Evolutionary conservation across 2,888 invertebrate genomes (phyloP), one percentile per base, ranked within the genome.

Genomic region (Allacma fusca): DNA sequence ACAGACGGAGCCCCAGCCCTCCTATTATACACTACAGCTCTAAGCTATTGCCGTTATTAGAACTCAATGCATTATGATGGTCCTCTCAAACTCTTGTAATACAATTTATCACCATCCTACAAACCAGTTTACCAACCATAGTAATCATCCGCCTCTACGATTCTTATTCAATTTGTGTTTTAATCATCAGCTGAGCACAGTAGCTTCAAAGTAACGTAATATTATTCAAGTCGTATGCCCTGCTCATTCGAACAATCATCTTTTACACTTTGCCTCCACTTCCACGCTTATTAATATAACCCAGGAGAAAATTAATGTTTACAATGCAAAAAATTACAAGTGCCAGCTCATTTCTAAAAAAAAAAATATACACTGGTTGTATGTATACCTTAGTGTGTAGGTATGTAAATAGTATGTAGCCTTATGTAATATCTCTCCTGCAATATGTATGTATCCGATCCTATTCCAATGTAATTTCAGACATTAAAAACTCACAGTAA

Each of bases 101-200:
- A 50, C 59, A 59, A 62, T 71, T 59, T 72, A 72, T 72, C 57
- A 59, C 26, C 59, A 70, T 72, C 29, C 72, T 59, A 72, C 72
- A 72, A 72, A 72, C 72, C 72, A 72, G 72, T 72, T 72, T 72
- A 72, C 34, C 59, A 57, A 72, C 34, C 72, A 59, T 57, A 24
- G 34, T 50, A 57, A 59, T 72, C 72, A 72, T 72, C 72, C 72
- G 72, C 72, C 72, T 72, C 59, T 72, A 59, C 59, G 59, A 59
- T 59, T 72, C 72, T 72, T 72, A 72, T 72, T 72, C 72, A 72
- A 72, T 72, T 72, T 72, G 59, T 23, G 59, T 72, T 59, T 72
- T 72, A 59, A 72, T 72, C 72, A 72, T 72, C 28, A 72, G 44
- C 59, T 59, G 26, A 57, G 28, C 26, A 50, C 70, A 70, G 44